Conservation (phyloP, 1,140 invertebrate species). For the Paraescarpia echinospica region DNA sequence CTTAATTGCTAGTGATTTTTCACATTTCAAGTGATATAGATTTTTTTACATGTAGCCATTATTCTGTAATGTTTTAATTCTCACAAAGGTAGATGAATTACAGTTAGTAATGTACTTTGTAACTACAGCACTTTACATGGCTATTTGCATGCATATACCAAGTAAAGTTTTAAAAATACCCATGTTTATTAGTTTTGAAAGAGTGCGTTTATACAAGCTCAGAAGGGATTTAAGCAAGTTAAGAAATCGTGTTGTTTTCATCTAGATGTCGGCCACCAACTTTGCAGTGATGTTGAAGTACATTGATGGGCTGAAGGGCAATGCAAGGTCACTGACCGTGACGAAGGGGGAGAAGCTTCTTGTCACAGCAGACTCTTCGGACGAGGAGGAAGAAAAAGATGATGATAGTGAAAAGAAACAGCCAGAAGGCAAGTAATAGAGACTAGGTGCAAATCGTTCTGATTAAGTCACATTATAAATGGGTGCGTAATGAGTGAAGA, state of each 20-base stretch:
- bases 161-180: neutral
- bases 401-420: neutral
- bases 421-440: neutral
- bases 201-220: neutral
- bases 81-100: too few species aligned
- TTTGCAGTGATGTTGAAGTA: constrained; percentile 36
- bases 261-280: constrained; percentile 32
- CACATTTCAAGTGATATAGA: too few species aligned
- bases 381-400: neutral
- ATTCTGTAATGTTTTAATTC: too few species aligned
- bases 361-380: neutral
- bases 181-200: neutral
- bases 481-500: too few species aligned
- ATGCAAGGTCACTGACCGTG: constrained; percentile 33
- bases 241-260: constrained; percentile 14
- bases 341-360: constrained; percentile 30
- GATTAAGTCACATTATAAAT: neutral
- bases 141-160: neutral
- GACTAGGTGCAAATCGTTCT: neutral
- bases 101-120: neutral
- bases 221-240: neutral
- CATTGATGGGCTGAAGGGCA: constrained; percentile 37
- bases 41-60: too few species aligned
- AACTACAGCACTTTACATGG: neutral
- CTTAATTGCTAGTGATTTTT: too few species aligned